phyloP scores from a whole-genome alignment of 2,113 vertebrate genomes.

The Thunnus maccoyii region DNA sequence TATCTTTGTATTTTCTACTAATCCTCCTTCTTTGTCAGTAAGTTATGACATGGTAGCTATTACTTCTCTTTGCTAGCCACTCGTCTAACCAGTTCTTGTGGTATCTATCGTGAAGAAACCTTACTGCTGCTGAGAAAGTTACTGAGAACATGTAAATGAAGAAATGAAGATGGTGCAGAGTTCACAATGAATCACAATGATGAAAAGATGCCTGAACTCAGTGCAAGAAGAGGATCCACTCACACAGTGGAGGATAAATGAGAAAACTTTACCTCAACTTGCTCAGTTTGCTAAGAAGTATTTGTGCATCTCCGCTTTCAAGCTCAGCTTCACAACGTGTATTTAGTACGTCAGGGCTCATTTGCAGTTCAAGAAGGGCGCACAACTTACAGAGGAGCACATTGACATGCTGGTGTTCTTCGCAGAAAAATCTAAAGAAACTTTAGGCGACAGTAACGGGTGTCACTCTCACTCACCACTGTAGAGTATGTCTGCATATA shows the following conservation, averaged over 20 bases:
- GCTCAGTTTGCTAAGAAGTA: too few species aligned
- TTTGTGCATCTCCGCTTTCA: background rate
- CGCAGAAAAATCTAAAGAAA: too few species aligned
- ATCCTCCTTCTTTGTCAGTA: background rate
- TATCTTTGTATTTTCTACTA: background rate
- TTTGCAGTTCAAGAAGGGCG: background rate
- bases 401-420: too few species aligned
- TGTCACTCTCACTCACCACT: too few species aligned
- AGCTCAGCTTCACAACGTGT: background rate
- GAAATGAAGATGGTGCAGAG: too few species aligned
- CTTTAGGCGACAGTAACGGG: too few species aligned
- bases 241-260: background rate
- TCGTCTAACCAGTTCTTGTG: background rate
- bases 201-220: background rate
- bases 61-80: too few species aligned
- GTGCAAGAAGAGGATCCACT: background rate
- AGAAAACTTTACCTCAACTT: fast-evolving
- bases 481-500: too few species aligned
- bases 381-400: background rate
- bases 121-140: too few species aligned
- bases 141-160: too few species aligned
- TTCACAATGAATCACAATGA: background rate
- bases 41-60: background rate
- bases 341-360: background rate
- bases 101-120: background rate